Conservation (phyloP, 2,888 invertebrate genomes). For the Sussaba pulchella region DNA sequence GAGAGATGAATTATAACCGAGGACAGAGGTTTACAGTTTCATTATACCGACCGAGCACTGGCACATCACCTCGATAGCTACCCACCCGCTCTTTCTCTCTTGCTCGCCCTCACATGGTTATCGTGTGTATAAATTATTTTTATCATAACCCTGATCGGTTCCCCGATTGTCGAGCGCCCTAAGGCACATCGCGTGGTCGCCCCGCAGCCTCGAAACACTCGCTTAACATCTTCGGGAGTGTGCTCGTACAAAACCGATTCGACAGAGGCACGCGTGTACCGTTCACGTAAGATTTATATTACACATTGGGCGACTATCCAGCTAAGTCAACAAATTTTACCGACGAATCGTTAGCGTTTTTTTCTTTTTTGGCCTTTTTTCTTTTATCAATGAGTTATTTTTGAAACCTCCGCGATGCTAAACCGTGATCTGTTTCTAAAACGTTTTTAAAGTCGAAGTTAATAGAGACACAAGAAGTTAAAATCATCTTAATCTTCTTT, state of each 20-base stretch:
- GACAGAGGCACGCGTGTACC: slow-evolving; percentile 2
- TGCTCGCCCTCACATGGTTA: slow-evolving; percentile 68
- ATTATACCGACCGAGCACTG: too few relatives aligned
- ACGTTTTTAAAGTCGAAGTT: slow-evolving; percentile 29
- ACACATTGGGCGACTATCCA: neutral
- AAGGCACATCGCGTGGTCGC: slow-evolving; percentile 1
- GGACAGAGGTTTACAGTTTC: too few relatives aligned
- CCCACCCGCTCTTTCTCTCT: slow-evolving; percentile 26
- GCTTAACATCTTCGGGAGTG: slow-evolving; percentile 11
- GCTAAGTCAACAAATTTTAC: slow-evolving; percentile 18
- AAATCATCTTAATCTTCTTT: slow-evolving; percentile 14
- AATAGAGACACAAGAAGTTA: slow-evolving; percentile 32
- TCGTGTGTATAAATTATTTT: slow-evolving; percentile 75
- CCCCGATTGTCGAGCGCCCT: slow-evolving; percentile 47
- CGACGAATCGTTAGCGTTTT: slow-evolving; percentile 53
- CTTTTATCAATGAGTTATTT: slow-evolving; percentile 75
- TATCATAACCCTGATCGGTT: slow-evolving; percentile 67
- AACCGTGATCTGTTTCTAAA: slow-evolving; percentile 51
- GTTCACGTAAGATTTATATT: slow-evolving; percentile 45
- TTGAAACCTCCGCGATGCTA: slow-evolving; percentile 75
- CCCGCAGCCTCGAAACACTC: slow-evolving; percentile 6
- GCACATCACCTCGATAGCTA: too few relatives aligned
- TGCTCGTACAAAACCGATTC: slow-evolving; percentile 3
- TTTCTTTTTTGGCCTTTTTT: slow-evolving; percentile 65
- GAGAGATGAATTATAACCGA: too few relatives aligned